Conservation (phyloP, 2,888 invertebrate species). For the Pristionchus arcanus region DNA sequence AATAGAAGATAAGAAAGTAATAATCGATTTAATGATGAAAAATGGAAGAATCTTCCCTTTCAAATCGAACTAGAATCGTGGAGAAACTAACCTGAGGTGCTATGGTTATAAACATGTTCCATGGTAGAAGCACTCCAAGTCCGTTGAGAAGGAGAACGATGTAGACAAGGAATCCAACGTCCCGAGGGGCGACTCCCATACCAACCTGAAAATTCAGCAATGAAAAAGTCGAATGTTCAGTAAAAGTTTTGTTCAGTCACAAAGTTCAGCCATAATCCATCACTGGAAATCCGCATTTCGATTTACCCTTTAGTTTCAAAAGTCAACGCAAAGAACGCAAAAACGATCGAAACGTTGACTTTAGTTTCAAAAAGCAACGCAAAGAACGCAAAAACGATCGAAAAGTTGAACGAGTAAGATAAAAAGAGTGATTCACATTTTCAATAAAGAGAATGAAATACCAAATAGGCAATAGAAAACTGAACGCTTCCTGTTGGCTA, state of each 20-base stretch:
- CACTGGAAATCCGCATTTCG: no score
- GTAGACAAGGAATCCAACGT: slow-evolving; percentile 84
- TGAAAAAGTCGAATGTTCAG: not conserved
- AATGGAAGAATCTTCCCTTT: no score
- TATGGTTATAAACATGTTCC: slow-evolving; percentile 98
- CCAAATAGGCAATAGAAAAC: not conserved
- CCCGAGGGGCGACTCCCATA: slow-evolving; percentile 12
- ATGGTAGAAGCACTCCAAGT: slow-evolving; percentile 93
- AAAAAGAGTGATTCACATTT: not conserved
- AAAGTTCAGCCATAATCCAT: no score
- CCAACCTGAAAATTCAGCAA: not conserved
- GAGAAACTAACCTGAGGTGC: slow-evolving; percentile 42
- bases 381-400: not conserved
- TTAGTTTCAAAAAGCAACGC: no score
- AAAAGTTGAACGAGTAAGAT: not conserved
- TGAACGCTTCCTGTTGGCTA: not conserved
- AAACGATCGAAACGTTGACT: not conserved
- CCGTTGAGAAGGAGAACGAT: slow-evolving; percentile 93
- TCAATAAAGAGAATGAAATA: not conserved
- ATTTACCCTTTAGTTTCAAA: no score
- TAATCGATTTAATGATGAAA: no score
- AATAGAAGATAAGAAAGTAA: not conserved
- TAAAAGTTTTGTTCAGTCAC: no score
- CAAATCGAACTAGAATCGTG: no score
- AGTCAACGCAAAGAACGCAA: not conserved